Percentiles rank a stretch among this genome's conserved stretches.
phyloP scores from a whole-genome alignment of 2,888 invertebrate species.

The Drosophila helvetica region DNA sequence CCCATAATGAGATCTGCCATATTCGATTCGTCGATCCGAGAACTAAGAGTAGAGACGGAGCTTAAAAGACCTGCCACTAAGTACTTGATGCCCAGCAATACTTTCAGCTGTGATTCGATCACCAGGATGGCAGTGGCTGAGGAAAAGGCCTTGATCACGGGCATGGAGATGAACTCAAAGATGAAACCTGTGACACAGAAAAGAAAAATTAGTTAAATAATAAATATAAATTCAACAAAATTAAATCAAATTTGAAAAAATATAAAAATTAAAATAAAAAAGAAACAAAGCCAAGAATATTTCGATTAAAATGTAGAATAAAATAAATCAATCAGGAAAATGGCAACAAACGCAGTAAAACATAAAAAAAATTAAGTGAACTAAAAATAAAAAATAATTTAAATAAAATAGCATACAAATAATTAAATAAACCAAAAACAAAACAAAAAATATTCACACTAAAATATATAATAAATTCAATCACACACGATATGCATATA shows the following conservation, averaged over 20 bases:
- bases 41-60: constrained; percentile 85
- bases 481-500: no score
- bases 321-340: no score
- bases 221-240: not conserved
- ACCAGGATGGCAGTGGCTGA: constrained; percentile 93
- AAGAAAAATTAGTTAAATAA: not conserved
- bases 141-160: constrained; percentile 94
- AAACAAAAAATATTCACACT: no score
- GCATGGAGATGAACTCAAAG: constrained; percentile 93
- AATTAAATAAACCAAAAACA: no score
- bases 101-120: constrained; percentile 90
- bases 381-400: not conserved
- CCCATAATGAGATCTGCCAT: constrained; percentile 88
- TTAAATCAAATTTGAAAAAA: not conserved
- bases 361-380: no score
- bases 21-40: constrained; percentile 85
- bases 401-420: not conserved
- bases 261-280: not conserved
- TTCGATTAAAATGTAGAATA: no score
- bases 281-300: no score
- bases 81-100: constrained; percentile 89
- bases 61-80: constrained; percentile 88
- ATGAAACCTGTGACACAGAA: constrained; percentile 87
- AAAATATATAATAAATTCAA: no score
- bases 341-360: no score